Evolutionary conservation across 2,797 vertebrate genomes (phyloP), one percentile per base, ranked within the genome.

Genomic region (Poeciliopsis presidionis): DNA sequence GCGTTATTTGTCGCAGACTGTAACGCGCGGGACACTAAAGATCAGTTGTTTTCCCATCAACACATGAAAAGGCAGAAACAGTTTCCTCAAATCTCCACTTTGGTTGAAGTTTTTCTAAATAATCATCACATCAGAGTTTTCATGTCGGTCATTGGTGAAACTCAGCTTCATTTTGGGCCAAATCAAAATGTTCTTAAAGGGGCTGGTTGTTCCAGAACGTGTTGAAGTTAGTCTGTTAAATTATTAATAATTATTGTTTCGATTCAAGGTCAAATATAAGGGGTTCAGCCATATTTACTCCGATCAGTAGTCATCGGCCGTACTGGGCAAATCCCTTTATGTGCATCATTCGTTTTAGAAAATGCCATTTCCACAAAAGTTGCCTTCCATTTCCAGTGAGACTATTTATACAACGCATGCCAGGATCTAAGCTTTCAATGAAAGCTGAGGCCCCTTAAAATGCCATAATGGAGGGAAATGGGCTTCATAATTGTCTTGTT

Each of bases 401-500:
- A 72, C 25, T 72, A 51, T 73, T 59, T 46, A 47, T 74, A 78
- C 79, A 77, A 79, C 75, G 75, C 20, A 39, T 53, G 67, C 22
- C 76, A 73, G 79, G 73, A 81, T 81, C 81, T 77, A 76, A 78
- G 79, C 72, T 80, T 74, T 83, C 71, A 72, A 16, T 86, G 91
- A 92, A 93, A 93, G 82, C 67, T 63, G 88, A 91, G 76, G 81
- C 86, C 84, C 82, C 81, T 85, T 84, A 86, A 90, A 87, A 89
- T 77, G 76, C 81, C 86, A 84, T 92, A 89, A 93, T 81, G 91
- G 92, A 90, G 91, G 91, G 89, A 95, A 95, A 95, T 93, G 91
- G 79, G 90, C 81, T 92, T 94, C 87, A 91, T 92, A 92, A 93
- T 93, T 90, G 91, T 92, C 90, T 87, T 77, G 88, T 92, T 93